Evolutionary conservation across 2,888 invertebrate species (phyloP).

Genomic region (Tachina grossa): DNA sequence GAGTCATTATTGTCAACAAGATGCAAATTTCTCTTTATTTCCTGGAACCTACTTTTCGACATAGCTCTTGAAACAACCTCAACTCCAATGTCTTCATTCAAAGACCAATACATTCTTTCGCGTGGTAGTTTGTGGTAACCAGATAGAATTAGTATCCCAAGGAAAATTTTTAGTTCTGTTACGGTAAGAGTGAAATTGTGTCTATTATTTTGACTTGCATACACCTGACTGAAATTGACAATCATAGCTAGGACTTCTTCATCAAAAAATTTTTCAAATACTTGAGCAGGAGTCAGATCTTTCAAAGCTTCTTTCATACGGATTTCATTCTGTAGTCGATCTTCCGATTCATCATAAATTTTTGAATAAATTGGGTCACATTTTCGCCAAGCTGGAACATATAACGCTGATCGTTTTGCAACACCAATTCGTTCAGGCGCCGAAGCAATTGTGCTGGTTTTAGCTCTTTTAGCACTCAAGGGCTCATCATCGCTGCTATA

Average conservation of each 20-base stretch:
- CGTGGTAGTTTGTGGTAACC: not conserved
- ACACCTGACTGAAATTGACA: not conserved
- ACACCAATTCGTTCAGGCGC: no score
- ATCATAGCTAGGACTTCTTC: not conserved
- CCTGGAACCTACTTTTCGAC: constrained; percentile 10
- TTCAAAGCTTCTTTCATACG: no score
- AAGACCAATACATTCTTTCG: not conserved
- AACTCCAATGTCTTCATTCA: constrained; percentile 6
- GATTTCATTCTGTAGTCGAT: no score
- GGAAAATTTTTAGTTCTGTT: not conserved
- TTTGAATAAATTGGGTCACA: no score
- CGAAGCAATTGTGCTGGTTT: no score
- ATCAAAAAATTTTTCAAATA: not conserved
- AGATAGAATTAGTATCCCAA: not conserved
- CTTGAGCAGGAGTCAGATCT: not conserved
- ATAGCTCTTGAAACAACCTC: constrained; percentile 5
- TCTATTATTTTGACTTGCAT: no score
- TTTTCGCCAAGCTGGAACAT: no score
- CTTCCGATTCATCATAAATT: no score
- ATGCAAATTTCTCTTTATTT: constrained; percentile 18
- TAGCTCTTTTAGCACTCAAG: no score
- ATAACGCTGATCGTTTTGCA: no score
- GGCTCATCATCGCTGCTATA: no score
- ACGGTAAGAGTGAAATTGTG: constrained; percentile 1
- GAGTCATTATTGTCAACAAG: constrained; percentile 18